A percentile compares a stretch with the other conserved stretches of the same genome.
Evolutionary conservation across 2,113 vertebrate species (phyloP).

Genomic region (Semicossyphus pulcher): DNA sequence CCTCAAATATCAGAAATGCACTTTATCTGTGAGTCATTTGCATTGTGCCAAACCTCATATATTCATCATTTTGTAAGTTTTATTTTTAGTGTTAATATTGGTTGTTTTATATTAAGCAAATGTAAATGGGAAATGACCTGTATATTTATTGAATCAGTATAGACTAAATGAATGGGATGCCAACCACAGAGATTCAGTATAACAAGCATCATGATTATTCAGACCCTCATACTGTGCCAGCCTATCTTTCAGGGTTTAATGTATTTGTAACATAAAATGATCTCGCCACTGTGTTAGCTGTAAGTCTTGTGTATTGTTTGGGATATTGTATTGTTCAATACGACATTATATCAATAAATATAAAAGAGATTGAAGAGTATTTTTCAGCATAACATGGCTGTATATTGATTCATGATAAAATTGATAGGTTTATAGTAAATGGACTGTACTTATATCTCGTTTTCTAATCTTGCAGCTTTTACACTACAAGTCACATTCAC

Average conservation of each 20-base stretch:
- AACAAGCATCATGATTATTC: constrained; percentile 19
- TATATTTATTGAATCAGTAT: constrained; percentile 24
- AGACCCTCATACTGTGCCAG: constrained; percentile 36
- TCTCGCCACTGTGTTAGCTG: constrained; percentile 34
- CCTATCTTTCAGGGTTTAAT: constrained; percentile 46
- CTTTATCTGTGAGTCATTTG: constrained; percentile 46
- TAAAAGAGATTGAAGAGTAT: constrained; percentile 1
- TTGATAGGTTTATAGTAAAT: not conserved
- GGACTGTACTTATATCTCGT: too few species aligned
- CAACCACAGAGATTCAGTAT: constrained; percentile 37
- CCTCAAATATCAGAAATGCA: constrained; percentile 61
- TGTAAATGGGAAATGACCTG: constrained; percentile 22
- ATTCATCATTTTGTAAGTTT: constrained; percentile 24
- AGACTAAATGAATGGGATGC: constrained; percentile 48
- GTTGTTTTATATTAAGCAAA: constrained; percentile 20
- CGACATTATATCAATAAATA: constrained; percentile 12
- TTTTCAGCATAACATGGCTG: not conserved
- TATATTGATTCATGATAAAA: constrained; percentile 12
- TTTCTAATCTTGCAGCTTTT: too few species aligned
- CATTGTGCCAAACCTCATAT: constrained; percentile 3
- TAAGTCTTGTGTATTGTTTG: constrained; percentile 29
- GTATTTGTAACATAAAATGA: constrained; percentile 28
- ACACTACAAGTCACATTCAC: too few species aligned
- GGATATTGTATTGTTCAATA: constrained; percentile 28
- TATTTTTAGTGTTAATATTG: constrained; percentile 22